A percentile compares a stretch with the other conserved stretches of the same genome.
Evolutionary conservation across 2,888 invertebrate genomes (phyloP).

Genomic region (Tribolium freemani): DNA sequence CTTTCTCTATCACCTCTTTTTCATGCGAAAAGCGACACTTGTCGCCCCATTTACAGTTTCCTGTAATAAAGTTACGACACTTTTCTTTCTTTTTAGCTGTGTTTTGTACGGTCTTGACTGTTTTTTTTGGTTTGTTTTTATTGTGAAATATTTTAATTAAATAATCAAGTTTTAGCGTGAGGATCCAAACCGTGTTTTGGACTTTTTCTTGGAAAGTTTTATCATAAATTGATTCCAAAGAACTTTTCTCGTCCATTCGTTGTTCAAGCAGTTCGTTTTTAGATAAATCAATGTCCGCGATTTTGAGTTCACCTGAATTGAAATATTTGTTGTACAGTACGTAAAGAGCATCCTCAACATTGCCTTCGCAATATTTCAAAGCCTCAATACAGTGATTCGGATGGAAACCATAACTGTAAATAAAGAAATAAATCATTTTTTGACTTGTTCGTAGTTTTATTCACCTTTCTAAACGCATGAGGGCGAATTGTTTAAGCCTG

Average conservation of each 20-base stretch:
- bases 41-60: slow-evolving; percentile 78
- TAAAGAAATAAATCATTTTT: slow-evolving; percentile 53
- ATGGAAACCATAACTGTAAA: slow-evolving; percentile 79
- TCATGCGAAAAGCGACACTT: slow-evolving; percentile 84
- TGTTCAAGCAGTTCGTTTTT: slow-evolving; percentile 74
- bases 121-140: slow-evolving; percentile 67
- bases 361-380: slow-evolving; percentile 75
- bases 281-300: slow-evolving; percentile 66
- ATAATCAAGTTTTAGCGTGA: slow-evolving; percentile 79
- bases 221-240: slow-evolving; percentile 84
- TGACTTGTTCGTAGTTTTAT: slow-evolving; percentile 60
- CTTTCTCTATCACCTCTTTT: slow-evolving; percentile 65
- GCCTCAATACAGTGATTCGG: slow-evolving; percentile 82
- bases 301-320: slow-evolving; percentile 61
- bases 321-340: slow-evolving; percentile 82
- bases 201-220: slow-evolving; percentile 78
- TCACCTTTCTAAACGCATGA: slow-evolving; percentile 80
- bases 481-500: slow-evolving; percentile 78
- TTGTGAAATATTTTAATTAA: slow-evolving; percentile 69
- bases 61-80: slow-evolving; percentile 75
- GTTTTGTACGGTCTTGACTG: slow-evolving; percentile 58
- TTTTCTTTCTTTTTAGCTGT: slow-evolving; percentile 71
- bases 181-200: slow-evolving; percentile 77
- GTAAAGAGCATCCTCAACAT: slow-evolving; percentile 80
- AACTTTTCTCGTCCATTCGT: slow-evolving; percentile 80